Evolutionary conservation across 2,113 vertebrate genomes (phyloP).

Genomic region (Marmota monax): DNA sequence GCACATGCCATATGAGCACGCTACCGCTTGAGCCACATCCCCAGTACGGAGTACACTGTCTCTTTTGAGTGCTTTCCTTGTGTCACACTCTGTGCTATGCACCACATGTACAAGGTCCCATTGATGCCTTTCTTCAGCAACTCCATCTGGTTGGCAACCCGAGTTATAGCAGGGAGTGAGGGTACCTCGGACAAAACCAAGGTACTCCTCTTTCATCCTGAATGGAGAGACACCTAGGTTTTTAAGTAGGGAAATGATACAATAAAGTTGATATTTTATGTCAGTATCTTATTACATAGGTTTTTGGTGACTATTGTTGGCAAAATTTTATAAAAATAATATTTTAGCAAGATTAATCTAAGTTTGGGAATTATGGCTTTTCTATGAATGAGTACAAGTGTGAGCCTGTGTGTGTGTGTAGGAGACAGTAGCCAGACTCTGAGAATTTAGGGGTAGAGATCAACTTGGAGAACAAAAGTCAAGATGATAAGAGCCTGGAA

Average conservation of each 20-base stretch:
- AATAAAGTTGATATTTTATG: neutral
- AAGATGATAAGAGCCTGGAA: neutral
- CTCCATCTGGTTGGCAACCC: neutral
- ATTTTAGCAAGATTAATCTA: neutral
- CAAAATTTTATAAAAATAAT: neutral
- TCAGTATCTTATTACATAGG: neutral
- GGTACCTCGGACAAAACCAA: neutral
- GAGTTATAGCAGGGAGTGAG: neutral
- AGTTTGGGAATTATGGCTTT: neutral
- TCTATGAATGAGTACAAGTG: neutral
- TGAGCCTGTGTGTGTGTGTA: neutral
- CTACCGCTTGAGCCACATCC: too few species aligned
- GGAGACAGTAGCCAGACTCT: neutral
- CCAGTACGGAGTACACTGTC: too few species aligned
- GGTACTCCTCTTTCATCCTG: neutral
- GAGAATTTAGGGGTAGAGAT: neutral
- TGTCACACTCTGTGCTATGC: neutral
- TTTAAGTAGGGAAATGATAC: neutral
- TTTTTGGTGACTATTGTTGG: neutral
- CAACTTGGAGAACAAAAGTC: neutral
- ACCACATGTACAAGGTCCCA: neutral
- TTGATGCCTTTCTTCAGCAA: neutral
- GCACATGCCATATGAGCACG: too few species aligned
- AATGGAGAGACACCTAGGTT: neutral
- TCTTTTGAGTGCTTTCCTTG: neutral